These are phyloP conservation scores for Oceanites oceanicus DNA, from an alignment of 2,113 vertebrate species.

Conservation along the genomic window DNA sequence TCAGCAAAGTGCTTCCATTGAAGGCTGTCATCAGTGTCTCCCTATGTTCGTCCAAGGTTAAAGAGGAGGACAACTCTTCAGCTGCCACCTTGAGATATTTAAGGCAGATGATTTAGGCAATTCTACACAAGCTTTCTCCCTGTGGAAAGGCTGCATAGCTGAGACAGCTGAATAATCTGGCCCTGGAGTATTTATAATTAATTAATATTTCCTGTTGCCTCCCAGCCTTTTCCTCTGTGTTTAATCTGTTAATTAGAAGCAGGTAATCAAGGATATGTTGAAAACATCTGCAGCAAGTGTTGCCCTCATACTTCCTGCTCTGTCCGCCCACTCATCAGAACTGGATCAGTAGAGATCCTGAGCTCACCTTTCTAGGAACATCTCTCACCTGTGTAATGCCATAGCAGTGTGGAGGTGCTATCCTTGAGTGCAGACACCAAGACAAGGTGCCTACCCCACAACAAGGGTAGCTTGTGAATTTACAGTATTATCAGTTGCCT, in stretches of 20 bases:
- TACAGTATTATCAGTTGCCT: neutral
- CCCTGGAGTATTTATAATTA: conserved; percentile 21
- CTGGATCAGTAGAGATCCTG: neutral
- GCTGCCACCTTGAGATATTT: neutral
- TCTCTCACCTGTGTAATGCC: neutral
- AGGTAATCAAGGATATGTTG: neutral
- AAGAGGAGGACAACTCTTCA: neutral
- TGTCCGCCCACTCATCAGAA: neutral
- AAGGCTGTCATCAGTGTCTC: neutral
- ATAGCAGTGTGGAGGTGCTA: neutral
- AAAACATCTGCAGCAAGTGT: conserved; percentile 7
- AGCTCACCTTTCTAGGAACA: conserved; percentile 22
- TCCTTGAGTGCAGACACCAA: neutral
- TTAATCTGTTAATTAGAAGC: conserved; percentile 49
- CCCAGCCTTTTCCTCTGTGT: conserved; percentile 1
- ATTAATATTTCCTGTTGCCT: neutral
- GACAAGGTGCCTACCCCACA: neutral
- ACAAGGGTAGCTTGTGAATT: neutral
- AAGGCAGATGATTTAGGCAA: neutral
- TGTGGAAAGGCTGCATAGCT: neutral
- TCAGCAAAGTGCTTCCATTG: neutral
- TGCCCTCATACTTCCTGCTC: conserved; percentile 1
- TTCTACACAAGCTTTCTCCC: neutral
- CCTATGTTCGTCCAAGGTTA: neutral
- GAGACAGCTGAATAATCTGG: neutral